Conservation (phyloP, 2,113 vertebrate genomes). For the Myodes glareolus region DNA sequence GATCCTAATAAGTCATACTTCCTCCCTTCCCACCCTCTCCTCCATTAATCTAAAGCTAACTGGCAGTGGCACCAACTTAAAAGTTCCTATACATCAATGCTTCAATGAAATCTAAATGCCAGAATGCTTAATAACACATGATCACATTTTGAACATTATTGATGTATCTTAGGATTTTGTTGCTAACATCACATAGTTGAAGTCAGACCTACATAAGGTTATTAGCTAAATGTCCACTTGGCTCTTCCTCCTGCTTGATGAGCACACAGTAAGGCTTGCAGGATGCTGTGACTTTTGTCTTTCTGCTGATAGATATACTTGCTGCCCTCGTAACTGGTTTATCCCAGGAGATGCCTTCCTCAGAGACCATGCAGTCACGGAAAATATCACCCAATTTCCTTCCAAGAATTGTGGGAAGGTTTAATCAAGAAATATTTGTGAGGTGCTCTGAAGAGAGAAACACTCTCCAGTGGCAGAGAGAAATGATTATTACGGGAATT, state of each 20-base stretch:
- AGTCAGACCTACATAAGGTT: conserved; percentile 29
- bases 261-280: conserved; percentile 29
- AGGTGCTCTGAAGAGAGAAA: conserved; percentile 12
- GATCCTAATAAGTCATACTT: neutral
- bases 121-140: conserved; percentile 38
- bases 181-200: conserved; percentile 29
- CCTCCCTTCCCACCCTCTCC: neutral
- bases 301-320: conserved; percentile 64
- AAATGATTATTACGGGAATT: conserved; percentile 73
- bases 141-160: neutral
- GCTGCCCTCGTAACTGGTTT: conserved; percentile 70
- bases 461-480: conserved; percentile 55
- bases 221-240: conserved; percentile 61
- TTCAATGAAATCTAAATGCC: conserved; percentile 54
- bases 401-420: conserved; percentile 74
- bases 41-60: neutral
- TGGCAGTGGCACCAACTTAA: conserved; percentile 39
- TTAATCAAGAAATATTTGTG: conserved; percentile 77
- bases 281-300: conserved; percentile 67
- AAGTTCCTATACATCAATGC: conserved; percentile 55
- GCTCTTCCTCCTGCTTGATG: conserved; percentile 58
- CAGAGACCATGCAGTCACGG: conserved; percentile 68
- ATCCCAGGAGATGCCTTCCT: conserved; percentile 70
- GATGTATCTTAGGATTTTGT: conserved; percentile 13
- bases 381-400: conserved; percentile 74